These are phyloP conservation scores for Oceanites oceanicus DNA, from an alignment of 2,113 vertebrate genomes.

Conservation along the genomic window DNA sequence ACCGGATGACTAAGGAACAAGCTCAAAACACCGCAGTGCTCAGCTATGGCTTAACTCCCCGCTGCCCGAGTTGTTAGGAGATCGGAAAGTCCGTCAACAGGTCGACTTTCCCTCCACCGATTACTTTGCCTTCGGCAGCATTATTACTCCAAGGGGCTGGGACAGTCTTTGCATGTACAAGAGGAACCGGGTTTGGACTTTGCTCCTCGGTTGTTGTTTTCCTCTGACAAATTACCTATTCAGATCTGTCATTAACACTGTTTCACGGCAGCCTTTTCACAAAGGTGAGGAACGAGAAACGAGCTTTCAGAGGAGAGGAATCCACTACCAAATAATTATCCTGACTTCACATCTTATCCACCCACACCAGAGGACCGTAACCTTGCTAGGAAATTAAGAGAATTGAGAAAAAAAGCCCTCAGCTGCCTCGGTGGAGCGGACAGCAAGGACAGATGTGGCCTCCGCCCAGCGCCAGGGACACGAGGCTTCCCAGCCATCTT, in stretches of 20 bases:
- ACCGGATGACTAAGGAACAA: neutral
- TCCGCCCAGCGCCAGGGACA: neutral
- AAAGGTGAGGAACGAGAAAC: neutral
- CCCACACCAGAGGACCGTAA: neutral
- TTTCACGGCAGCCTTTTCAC: neutral
- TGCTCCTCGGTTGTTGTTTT: neutral
- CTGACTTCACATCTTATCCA: neutral
- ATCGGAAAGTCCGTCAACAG: neutral
- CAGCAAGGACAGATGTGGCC: neutral
- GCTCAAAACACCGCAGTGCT: neutral
- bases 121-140: too few species aligned
- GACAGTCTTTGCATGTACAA: neutral
- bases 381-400: neutral
- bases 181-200: neutral
- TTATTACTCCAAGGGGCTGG: neutral
- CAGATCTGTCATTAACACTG: neutral
- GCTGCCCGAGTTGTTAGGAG: rapidly evolving
- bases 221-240: neutral
- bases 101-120: neutral
- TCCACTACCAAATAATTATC: neutral
- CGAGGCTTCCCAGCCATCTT: neutral
- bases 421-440: neutral
- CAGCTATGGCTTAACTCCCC: too few species aligned
- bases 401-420: neutral
- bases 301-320: neutral